Conservation (phyloP, 1,140 invertebrate genomes). For the Acromyrmex heyeri region DNA sequence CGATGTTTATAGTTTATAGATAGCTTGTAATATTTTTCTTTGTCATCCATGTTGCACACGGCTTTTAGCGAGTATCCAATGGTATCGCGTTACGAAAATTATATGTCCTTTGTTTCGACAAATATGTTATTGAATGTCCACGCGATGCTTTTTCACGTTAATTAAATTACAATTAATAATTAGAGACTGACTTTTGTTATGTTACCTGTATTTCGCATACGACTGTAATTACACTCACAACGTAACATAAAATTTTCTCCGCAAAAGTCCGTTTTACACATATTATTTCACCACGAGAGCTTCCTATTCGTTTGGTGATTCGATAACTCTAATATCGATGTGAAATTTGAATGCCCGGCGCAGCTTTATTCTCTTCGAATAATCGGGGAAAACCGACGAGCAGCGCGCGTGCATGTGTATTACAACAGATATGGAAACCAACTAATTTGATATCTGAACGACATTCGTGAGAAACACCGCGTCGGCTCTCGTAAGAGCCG, state of each 20-base stretch:
- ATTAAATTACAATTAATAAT: constrained; percentile 54
- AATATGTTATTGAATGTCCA: constrained; percentile 18
- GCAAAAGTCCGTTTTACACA: constrained; percentile 24
- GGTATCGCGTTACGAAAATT: constrained; percentile 35
- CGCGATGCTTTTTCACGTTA: constrained; percentile 18
- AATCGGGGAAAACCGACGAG: constrained; percentile 27
- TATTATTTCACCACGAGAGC: constrained; percentile 26
- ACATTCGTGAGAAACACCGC: constrained; percentile 53
- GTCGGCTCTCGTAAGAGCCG: constrained; percentile 8
- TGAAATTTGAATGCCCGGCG: background rate
- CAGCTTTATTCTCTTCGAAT: constrained; percentile 20
- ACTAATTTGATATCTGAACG: constrained; percentile 57
- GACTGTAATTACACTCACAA: constrained; percentile 13
- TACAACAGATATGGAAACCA: constrained; percentile 13
- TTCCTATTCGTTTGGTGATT: background rate
- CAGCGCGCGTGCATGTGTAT: background rate
- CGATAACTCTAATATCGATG: background rate
- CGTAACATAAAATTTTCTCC: constrained; percentile 22
- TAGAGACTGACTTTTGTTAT: constrained; percentile 35
- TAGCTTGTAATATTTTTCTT: constrained; percentile 30
- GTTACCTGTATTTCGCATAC: background rate
- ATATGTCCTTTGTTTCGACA: constrained; percentile 28
- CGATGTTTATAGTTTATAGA: background rate
- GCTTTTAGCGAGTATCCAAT: constrained; percentile 16
- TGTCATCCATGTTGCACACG: background rate